Conservation (phyloP, 2,113 vertebrate species). For the Siniperca chuatsi region DNA sequence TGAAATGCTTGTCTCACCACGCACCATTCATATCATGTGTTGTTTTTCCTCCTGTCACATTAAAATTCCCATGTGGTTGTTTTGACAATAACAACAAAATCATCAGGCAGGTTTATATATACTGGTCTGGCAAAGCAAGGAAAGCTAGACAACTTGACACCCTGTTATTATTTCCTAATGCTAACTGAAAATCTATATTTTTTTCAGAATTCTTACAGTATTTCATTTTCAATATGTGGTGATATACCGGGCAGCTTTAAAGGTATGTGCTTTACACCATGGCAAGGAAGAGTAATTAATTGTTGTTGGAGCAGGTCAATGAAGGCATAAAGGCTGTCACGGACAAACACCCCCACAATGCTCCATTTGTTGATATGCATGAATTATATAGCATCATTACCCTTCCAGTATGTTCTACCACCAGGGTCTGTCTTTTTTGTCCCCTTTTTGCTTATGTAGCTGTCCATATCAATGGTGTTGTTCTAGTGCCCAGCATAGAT, state of each 20-base stretch:
- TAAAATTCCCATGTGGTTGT: slow-evolving; percentile 63
- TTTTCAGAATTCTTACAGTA: background rate
- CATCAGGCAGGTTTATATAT: background rate
- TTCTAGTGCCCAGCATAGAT: slow-evolving; percentile 34
- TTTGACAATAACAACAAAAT: slow-evolving; percentile 40
- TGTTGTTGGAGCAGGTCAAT: slow-evolving; percentile 10
- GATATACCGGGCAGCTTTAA: background rate
- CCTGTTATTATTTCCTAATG: background rate
- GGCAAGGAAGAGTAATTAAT: background rate
- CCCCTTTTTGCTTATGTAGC: background rate
- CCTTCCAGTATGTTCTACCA: background rate
- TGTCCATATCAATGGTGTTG: slow-evolving; percentile 3
- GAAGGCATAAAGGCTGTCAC: background rate
- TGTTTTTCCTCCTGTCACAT: slow-evolving; percentile 71
- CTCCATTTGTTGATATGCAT: slow-evolving; percentile 6
- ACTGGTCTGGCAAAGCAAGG: background rate
- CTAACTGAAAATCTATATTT: background rate
- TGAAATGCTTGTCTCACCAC: slow-evolving; percentile 52
- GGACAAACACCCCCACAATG: too few relatives aligned
- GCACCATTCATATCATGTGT: slow-evolving; percentile 61
- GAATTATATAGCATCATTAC: background rate
- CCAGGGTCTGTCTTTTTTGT: background rate
- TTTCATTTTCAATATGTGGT: background rate
- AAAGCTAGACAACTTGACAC: background rate
- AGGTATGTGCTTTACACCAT: background rate